A percentile compares a stretch with the other conserved stretches of the same genome.
phyloP scores from a whole-genome alignment of 2,888 invertebrate genomes.

The Prenolepis imparis region DNA sequence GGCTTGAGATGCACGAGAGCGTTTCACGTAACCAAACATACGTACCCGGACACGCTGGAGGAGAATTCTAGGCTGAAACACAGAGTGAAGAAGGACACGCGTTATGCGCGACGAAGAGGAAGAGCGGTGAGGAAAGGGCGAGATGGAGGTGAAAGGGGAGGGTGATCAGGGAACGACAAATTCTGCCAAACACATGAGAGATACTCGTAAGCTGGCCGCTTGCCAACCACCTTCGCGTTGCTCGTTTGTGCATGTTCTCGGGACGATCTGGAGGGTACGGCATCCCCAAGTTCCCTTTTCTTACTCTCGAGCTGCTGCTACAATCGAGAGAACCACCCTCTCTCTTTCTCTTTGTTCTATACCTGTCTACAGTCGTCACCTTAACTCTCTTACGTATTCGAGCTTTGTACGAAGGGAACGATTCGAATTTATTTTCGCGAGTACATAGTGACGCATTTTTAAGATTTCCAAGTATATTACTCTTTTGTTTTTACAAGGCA shows the following conservation, averaged over 20 bases:
- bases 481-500: background rate
- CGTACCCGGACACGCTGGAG: constrained; percentile 72
- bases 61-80: constrained; percentile 29
- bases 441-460: background rate
- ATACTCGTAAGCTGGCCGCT: constrained; percentile 77
- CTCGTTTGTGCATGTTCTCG: constrained; percentile 73
- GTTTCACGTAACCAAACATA: constrained; percentile 78
- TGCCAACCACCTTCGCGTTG: constrained; percentile 77
- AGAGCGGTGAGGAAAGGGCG: background rate
- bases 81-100: constrained; percentile 12
- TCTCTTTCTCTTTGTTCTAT: background rate
- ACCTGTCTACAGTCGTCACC: background rate
- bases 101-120: background rate
- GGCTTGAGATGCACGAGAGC: constrained; percentile 77
- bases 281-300: constrained; percentile 58
- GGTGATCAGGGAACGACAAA: constrained; percentile 75
- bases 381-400: background rate
- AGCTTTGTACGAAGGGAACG: background rate
- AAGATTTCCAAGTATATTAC: constrained; percentile 6
- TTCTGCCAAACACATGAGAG: constrained; percentile 81
- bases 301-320: constrained; percentile 58
- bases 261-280: constrained; percentile 59
- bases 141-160: constrained; percentile 10
- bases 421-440: constrained; percentile 25
- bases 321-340: constrained; percentile 57